Percentiles rank a stretch among this genome's conserved stretches.
phyloP scores from a whole-genome alignment of 2,888 invertebrate species.

The Protophormia terraenovae region DNA sequence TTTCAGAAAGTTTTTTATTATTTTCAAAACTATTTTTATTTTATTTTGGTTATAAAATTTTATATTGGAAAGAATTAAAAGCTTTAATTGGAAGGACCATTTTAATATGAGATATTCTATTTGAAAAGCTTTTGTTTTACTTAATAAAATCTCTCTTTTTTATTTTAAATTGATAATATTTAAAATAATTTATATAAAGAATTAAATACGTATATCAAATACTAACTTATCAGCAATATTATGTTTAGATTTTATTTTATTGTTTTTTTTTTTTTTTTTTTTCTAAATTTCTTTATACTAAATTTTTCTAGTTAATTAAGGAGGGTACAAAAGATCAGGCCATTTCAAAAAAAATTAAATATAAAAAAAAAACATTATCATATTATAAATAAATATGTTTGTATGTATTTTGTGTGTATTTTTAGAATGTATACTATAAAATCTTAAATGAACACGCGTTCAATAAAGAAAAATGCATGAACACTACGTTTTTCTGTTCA shows the following conservation, averaged over 20 bases:
- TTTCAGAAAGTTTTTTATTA: too few species aligned
- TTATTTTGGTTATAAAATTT: too few species aligned
- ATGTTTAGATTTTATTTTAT: neutral
- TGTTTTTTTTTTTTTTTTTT: neutral
- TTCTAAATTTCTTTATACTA: slow-evolving; percentile 14
- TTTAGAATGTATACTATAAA: slow-evolving; percentile 14
- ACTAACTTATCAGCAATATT: neutral
- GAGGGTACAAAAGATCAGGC: slow-evolving; percentile 37
- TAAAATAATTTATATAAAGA: neutral
- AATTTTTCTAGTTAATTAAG: slow-evolving; percentile 11
- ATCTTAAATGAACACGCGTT: slow-evolving; percentile 21
- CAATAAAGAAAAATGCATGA: slow-evolving; percentile 24
- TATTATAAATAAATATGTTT: neutral
- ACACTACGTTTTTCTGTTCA: neutral
- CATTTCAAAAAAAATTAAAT: slow-evolving; percentile 11
- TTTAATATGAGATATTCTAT: neutral
- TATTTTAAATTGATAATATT: neutral
- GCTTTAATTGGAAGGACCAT: neutral
- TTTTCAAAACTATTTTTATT: too few species aligned
- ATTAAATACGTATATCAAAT: neutral
- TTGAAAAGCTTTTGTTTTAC: too few species aligned
- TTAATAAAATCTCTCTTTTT: neutral
- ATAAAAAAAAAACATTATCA: neutral
- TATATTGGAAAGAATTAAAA: too few species aligned
- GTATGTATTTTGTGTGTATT: slow-evolving; percentile 27